Percentiles rank a stretch among this genome's conserved stretches.
phyloP scores from a whole-genome alignment of 2,888 invertebrate genomes.

The Eulithis prunata region DNA sequence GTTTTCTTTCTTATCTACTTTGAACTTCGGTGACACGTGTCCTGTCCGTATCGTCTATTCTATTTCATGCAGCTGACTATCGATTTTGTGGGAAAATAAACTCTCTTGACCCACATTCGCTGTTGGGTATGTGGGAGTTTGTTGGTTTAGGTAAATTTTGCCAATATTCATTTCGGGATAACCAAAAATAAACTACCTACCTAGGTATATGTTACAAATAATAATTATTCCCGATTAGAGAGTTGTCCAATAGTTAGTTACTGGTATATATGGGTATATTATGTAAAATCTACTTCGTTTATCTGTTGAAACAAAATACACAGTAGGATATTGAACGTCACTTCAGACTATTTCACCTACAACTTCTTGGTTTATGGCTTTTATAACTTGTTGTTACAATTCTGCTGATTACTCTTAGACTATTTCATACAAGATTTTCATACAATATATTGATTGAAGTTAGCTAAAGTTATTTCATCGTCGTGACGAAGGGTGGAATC shows the following conservation, averaged over 20 bases:
- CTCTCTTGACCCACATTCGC: slow-evolving; percentile 35
- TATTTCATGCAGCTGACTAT: slow-evolving; percentile 19
- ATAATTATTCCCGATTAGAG: no score
- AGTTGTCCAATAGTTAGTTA: no score
- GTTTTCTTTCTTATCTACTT: background rate
- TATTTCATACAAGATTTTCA: background rate
- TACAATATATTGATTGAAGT: background rate
- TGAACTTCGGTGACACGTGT: background rate
- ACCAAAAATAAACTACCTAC: no score
- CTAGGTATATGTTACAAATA: background rate
- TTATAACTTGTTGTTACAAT: no score
- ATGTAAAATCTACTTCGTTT: no score
- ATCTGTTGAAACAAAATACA: no score
- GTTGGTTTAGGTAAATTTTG: slow-evolving; percentile 9
- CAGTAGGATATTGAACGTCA: no score
- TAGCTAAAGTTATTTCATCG: background rate
- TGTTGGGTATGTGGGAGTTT: slow-evolving; percentile 21
- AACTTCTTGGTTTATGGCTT: no score
- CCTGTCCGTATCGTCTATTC: background rate
- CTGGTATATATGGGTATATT: no score
- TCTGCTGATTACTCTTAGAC: no score
- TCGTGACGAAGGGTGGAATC: slow-evolving; percentile 7
- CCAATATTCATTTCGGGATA: background rate
- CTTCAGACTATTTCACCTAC: no score
- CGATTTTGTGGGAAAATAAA: slow-evolving; percentile 31